These are phyloP conservation scores for Stenopsyche tienmushanensis DNA, from an alignment of 1,140 invertebrate genomes.

Conservation along the genomic window DNA sequence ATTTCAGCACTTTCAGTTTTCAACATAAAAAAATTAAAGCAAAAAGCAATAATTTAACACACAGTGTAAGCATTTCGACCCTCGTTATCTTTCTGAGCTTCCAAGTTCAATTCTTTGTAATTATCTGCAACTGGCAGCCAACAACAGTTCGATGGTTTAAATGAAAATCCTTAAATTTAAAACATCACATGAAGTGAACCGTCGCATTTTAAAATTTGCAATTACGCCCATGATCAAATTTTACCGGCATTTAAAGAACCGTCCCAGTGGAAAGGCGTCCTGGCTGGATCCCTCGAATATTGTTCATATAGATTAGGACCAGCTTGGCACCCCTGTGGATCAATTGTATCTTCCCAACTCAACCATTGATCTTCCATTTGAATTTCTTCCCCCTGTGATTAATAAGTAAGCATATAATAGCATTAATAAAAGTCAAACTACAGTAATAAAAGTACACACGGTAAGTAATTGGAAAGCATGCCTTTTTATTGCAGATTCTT, in stretches of 20 bases:
- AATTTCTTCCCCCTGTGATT: constrained; percentile 76
- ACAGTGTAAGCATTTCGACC: neutral
- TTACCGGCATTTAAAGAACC: constrained; percentile 64
- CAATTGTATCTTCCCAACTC: constrained; percentile 56
- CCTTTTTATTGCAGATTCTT: no score
- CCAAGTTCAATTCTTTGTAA: constrained; percentile 59
- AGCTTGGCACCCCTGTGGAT: constrained; percentile 58
- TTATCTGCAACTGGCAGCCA: constrained; percentile 71
- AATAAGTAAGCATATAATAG: no score
- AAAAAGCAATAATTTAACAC: neutral
- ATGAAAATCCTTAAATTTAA: constrained; percentile 37
- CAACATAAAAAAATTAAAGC: no score
- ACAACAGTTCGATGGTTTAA: no score
- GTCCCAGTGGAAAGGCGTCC: constrained; percentile 80
- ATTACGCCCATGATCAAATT: no score
- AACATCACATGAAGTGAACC: no score
- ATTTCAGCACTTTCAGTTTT: neutral
- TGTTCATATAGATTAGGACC: constrained; percentile 54
- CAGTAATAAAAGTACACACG: no score
- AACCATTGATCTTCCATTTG: constrained; percentile 68
- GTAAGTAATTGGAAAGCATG: no score
- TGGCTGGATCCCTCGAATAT: constrained; percentile 63
- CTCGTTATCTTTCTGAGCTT: neutral
- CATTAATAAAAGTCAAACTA: no score
- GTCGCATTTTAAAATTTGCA: no score